phyloP scores from a whole-genome alignment of 1,140 invertebrate genomes.

The Lycorma delicatula region DNA sequence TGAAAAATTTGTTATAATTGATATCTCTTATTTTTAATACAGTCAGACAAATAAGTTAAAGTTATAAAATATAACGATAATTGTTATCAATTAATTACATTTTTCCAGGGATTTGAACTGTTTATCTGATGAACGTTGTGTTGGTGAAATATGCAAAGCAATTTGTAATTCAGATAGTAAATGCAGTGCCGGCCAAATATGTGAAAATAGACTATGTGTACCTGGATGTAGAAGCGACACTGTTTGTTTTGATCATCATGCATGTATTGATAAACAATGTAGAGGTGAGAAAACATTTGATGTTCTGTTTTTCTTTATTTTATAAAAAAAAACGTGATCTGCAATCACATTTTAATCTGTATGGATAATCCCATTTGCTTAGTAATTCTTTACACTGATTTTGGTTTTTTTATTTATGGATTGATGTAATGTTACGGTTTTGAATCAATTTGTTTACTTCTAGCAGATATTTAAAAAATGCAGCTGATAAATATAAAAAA shows the following conservation, averaged over 20 bases:
- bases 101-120: conserved; percentile 65
- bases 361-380: too few species aligned
- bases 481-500: too few species aligned
- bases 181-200: conserved; percentile 72
- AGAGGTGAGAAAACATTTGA: conserved; percentile 45
- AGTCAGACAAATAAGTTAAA: background rate
- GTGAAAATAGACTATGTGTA: conserved; percentile 75
- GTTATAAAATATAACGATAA: conserved; percentile 8
- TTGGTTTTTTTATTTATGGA: too few species aligned
- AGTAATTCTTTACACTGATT: too few species aligned
- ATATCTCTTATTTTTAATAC: too few species aligned
- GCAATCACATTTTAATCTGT: too few species aligned
- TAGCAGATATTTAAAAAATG: too few species aligned
- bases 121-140: conserved; percentile 73
- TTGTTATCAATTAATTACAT: conserved; percentile 9
- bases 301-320: too few species aligned
- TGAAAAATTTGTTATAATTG: too few species aligned
- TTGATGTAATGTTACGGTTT: too few species aligned
- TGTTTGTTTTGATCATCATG: conserved; percentile 60
- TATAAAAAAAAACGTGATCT: too few species aligned
- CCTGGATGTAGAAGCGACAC: conserved; percentile 74
- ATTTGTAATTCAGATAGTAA: conserved; percentile 77
- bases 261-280: conserved; percentile 75
- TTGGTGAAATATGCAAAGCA: conserved; percentile 66
- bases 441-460: too few species aligned